These are phyloP conservation scores for Ophiodon elongatus DNA, from an alignment of 2,113 vertebrate genomes.

Conservation along the genomic window DNA sequence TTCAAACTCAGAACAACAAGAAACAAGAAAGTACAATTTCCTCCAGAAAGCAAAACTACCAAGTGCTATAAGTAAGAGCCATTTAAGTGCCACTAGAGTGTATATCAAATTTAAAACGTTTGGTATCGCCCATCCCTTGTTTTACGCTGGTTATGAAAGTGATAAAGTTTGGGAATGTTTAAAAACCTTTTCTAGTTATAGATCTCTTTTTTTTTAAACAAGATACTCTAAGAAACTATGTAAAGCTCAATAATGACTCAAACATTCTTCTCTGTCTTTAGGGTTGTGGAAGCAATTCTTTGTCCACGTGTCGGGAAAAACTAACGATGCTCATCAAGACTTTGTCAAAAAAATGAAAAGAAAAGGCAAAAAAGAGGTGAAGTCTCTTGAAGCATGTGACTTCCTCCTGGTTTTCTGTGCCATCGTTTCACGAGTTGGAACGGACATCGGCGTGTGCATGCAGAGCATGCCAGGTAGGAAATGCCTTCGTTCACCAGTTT, in stretches of 20 bases:
- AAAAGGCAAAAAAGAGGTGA: accelerated
- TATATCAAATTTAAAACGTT: too few relatives aligned
- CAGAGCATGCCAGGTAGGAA: slow-evolving; percentile 1
- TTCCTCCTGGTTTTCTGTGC: slow-evolving; percentile 63
- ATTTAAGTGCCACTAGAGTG: too few relatives aligned
- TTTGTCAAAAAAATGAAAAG: too few relatives aligned
- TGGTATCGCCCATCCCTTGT: too few relatives aligned
- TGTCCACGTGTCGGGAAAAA: not conserved
- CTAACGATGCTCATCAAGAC: accelerated
- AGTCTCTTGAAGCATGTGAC: accelerated
- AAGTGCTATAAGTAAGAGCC: too few relatives aligned
- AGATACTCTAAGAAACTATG: not conserved
- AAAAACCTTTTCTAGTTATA: not conserved
- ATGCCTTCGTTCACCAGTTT: too few relatives aligned
- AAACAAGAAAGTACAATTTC: too few relatives aligned
- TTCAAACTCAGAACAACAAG: too few relatives aligned
- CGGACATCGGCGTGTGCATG: slow-evolving; percentile 16
- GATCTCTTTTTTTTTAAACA: too few relatives aligned
- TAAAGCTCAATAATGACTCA: not conserved
- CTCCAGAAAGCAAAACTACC: too few relatives aligned
- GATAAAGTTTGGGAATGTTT: too few relatives aligned
- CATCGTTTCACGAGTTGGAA: slow-evolving; percentile 23
- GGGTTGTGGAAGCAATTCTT: not conserved
- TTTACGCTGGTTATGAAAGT: too few relatives aligned
- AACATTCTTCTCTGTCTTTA: slow-evolving; percentile 1